Evolutionary conservation across 2,113 vertebrate genomes (phyloP), one percentile per base, ranked within the genome.

Genomic region (Paedocypris sp.): DNA sequence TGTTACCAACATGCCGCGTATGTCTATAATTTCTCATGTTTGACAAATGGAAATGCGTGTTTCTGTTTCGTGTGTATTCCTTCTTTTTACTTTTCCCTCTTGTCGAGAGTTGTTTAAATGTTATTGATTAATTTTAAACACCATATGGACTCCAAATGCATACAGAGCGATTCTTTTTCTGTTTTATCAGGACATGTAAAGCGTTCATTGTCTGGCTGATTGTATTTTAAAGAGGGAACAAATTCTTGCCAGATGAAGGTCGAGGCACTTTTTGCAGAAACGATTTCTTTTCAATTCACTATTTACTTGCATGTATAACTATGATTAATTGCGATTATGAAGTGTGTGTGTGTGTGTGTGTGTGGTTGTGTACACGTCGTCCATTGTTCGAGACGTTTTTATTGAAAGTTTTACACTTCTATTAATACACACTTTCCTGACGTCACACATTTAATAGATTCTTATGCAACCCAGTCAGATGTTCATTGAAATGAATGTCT

Each of bases 61-160:
- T 46, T 43, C 38, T 52, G 28, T 35, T n/a, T n/a, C n/a, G n/a
- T 38, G 22, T 60, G 25, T 39, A 3, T 19, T 61, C 38, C n/a
- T 19, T 19, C 7, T 26, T 15, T 35, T 22, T 35, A 8, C 13
- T 28, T 12, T 11, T 4, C 13, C 13, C 20, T 46, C 6, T 1
- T 5, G 33, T 49, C 49, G 20, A 9, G 42, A 26, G 2, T 43
- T 57, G 53, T 57, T 31, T 57, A 57, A 18, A 43, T 57, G 20
- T 43, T 26, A 43, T 43, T 43, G 53, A 43, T 57, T 57, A 2
- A 57, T 57, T 57, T 57, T 7, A 57, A 57, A 57, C 53, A 43
- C 26, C 53, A 57, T 57, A 57, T 57, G 53, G 53, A 7, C 13
- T 43, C n/a, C n/a, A n/a, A n/a, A n/a, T n/a, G n/a, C n/a, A n/a